A percentile compares a stretch with the other conserved stretches of the same genome.
These are phyloP conservation scores for Columba guinea DNA, from an alignment of 2,797 vertebrate genomes.

Conservation along the genomic window DNA sequence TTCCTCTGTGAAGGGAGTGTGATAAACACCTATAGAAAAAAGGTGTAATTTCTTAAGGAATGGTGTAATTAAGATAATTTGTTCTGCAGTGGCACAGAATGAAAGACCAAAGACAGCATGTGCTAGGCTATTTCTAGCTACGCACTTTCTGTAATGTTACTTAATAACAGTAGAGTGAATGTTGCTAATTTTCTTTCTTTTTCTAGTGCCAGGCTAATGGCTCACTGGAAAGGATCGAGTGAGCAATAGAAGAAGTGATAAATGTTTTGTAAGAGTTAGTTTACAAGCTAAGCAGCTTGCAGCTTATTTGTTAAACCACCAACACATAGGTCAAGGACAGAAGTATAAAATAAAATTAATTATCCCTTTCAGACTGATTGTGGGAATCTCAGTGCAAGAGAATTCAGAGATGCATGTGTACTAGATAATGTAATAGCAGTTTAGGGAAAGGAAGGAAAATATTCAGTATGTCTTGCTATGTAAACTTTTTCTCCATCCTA, in stretches of 20 bases:
- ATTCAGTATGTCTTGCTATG: not conserved
- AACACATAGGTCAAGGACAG: not conserved
- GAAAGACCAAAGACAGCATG: not conserved
- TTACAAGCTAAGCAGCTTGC: not conserved
- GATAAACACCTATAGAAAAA: not conserved
- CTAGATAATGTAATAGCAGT: not conserved
- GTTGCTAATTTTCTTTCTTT: not conserved
- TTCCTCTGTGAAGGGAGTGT: not conserved
- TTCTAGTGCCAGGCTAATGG: not conserved
- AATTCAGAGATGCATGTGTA: not conserved
- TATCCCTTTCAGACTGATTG: not conserved
- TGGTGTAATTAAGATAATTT: not conserved
- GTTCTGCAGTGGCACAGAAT: not conserved
- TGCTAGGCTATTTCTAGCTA: not conserved
- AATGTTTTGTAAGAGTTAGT: not conserved
- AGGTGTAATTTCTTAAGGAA: not conserved
- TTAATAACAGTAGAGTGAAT: not conserved
- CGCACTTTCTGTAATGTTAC: not conserved
- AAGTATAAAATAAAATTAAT: not conserved
- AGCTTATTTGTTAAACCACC: not conserved
- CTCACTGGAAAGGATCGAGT: not conserved
- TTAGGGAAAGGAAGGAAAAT: not conserved
- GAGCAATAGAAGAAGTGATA: not conserved
- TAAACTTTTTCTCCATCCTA: not conserved
- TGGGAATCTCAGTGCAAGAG: not conserved